These are phyloP conservation scores for Pseudomyrmex concolor DNA, from an alignment of 1,140 invertebrate genomes.

Conservation along the genomic window DNA sequence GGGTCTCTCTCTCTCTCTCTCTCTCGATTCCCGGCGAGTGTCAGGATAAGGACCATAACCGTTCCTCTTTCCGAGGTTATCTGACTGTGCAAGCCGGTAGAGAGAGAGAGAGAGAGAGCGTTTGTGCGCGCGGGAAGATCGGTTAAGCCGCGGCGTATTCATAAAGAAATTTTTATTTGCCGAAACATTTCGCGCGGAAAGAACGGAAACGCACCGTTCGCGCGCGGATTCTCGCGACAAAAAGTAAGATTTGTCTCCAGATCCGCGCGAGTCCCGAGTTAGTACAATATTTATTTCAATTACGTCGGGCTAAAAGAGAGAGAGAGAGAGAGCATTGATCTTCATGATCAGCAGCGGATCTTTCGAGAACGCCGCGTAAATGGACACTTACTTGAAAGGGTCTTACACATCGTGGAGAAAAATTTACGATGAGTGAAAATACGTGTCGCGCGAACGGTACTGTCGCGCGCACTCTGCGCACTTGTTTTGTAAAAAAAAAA, in stretches of 20 bases:
- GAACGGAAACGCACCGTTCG: neutral
- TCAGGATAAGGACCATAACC: slow-evolving; percentile 44
- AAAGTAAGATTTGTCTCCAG: slow-evolving; percentile 55
- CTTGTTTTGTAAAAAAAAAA: neutral
- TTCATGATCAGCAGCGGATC: slow-evolving; percentile 24
- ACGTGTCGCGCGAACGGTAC: slow-evolving; percentile 18
- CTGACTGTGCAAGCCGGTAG: neutral
- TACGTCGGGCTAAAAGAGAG: slow-evolving; percentile 13
- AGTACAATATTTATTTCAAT: slow-evolving; percentile 50
- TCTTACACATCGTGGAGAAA: slow-evolving; percentile 29
- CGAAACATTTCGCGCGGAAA: slow-evolving; percentile 20
- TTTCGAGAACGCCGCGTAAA: slow-evolving; percentile 23
- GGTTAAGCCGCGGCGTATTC: slow-evolving; percentile 40
- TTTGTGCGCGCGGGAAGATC: slow-evolving; percentile 6
- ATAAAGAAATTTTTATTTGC: slow-evolving; percentile 54
- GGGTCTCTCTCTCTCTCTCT: too few species aligned
- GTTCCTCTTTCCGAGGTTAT: slow-evolving; percentile 48
- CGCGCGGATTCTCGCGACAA: slow-evolving; percentile 12
- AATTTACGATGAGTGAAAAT: slow-evolving; percentile 56
- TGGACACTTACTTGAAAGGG: slow-evolving; percentile 22
- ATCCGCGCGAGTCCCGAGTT: slow-evolving; percentile 2
- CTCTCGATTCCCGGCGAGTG: neutral
- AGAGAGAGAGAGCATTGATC: slow-evolving; percentile 8
- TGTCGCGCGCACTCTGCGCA: neutral
- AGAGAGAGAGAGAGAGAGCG: too few species aligned